These are phyloP conservation scores for Theretra japonica DNA, from an alignment of 2,888 invertebrate genomes.

Conservation along the genomic window DNA sequence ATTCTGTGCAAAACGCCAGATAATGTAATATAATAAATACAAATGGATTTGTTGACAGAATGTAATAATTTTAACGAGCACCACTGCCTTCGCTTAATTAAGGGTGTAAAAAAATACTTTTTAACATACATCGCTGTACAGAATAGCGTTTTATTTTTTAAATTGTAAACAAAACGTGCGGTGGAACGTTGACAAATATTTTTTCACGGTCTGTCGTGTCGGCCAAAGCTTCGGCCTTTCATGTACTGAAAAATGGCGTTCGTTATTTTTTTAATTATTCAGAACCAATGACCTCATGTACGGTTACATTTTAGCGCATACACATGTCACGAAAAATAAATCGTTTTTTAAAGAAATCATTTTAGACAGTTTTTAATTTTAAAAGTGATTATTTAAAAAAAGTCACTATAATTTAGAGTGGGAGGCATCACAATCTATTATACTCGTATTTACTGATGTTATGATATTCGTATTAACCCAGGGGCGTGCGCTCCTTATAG, in stretches of 20 bases:
- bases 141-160: background rate
- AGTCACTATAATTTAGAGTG: too few relatives aligned
- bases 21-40: too few relatives aligned
- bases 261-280: conserved; percentile 26
- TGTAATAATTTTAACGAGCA: background rate
- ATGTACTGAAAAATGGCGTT: conserved; percentile 21
- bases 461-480: too few relatives aligned
- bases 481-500: too few relatives aligned
- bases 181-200: conserved; percentile 15
- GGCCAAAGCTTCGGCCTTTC: background rate
- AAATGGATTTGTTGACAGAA: too few relatives aligned
- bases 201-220: conserved; percentile 1
- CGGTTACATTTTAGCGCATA: background rate
- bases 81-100: background rate
- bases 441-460: too few relatives aligned
- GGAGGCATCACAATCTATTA: too few relatives aligned
- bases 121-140: background rate
- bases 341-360: background rate
- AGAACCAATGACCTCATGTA: conserved; percentile 16
- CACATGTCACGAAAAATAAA: conserved; percentile 1
- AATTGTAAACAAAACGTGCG: background rate
- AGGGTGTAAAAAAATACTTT: background rate
- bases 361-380: background rate
- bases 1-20: too few relatives aligned
- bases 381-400: background rate